Evolutionary conservation across 2,113 vertebrate genomes (phyloP), one percentile per base, ranked within the genome.

Genomic region (Tragelaphus buxtoni): DNA sequence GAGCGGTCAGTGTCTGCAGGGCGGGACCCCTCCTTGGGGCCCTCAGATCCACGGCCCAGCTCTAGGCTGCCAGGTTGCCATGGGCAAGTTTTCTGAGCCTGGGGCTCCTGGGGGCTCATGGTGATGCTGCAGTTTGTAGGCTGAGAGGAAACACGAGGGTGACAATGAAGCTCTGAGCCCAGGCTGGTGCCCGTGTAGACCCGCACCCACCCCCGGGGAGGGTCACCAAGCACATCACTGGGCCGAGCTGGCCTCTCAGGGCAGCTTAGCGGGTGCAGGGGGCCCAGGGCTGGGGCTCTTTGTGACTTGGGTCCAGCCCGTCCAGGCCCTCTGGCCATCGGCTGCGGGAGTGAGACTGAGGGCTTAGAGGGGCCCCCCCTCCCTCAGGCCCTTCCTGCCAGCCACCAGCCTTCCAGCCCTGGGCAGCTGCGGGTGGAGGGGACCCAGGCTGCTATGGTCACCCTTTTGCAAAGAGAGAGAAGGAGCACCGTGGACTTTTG

Each of bases 21-120:
- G 4, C 0, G 0, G 22, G 16, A 60, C 6, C 14, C 7, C 22
- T 22, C 65, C 45, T 10, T 0, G 9, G 80, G 17, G 17, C 20
- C 45, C 49, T 82, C 35, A 12, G n/a, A 3, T 79, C 83, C 4
- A 3, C 0, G 4, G 22, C 13, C 39, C 32, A 49, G 84, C 13
- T 58, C 56, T 14, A 35, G 26, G 24, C 22, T 60, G 65, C 42
- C 69, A 16, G 13, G 49, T n/a, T 79, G 16, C 81, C 17, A 22
- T 56, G 55, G 28, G 28, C 17, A 30, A 35, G 35, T 53, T 58
- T 85, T 11, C 47, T 14, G 24, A 61, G 82, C 42, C 56, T 22
- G 16, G 17, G 65, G 12, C 20, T 86, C 45, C n/a, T 95, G 28
- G 4, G 20, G 5, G n/a, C 69, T 4, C 3, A 14, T 22, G 22